Conservation (phyloP, 1,140 invertebrate genomes). For the Radopholus similis region DNA sequence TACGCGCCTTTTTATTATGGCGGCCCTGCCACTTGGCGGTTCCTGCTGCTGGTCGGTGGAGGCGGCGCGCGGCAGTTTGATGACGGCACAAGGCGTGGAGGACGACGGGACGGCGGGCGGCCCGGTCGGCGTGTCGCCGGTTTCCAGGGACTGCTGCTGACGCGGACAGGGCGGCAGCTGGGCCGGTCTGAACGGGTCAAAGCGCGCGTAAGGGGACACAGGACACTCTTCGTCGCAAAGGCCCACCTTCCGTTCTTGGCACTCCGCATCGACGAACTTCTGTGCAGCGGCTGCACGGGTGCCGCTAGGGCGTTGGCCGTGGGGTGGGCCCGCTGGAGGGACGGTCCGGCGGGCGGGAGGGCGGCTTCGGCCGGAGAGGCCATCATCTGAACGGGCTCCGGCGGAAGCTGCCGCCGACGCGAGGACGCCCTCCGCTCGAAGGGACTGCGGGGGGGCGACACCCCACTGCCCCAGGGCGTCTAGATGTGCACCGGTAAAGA, state of each 20-base stretch:
- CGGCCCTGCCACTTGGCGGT: neutral
- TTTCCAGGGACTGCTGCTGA: neutral
- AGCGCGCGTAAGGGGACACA: neutral
- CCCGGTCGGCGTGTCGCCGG: no score
- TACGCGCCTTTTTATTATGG: no score
- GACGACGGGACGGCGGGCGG: neutral
- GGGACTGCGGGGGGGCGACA: neutral
- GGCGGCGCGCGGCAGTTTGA: neutral
- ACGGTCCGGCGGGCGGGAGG: neutral
- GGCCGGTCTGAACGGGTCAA: neutral
- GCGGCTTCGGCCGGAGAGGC: no score
- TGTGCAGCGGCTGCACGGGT: neutral
- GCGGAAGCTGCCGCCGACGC: neutral
- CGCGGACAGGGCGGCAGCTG: neutral
- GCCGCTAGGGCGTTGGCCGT: neutral
- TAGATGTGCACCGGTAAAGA: neutral
- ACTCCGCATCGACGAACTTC: slow-evolving; percentile 10
- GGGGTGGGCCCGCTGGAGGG: neutral
- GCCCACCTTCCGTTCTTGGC: neutral
- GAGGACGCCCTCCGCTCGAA: neutral
- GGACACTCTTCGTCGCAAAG: neutral
- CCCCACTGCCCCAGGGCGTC: neutral
- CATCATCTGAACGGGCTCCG: neutral
- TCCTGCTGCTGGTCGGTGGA: neutral
- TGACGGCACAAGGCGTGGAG: neutral